Base-by-base conservation (phyloP, 2,888 invertebrate species). In the Dynastes tityus region DNA sequence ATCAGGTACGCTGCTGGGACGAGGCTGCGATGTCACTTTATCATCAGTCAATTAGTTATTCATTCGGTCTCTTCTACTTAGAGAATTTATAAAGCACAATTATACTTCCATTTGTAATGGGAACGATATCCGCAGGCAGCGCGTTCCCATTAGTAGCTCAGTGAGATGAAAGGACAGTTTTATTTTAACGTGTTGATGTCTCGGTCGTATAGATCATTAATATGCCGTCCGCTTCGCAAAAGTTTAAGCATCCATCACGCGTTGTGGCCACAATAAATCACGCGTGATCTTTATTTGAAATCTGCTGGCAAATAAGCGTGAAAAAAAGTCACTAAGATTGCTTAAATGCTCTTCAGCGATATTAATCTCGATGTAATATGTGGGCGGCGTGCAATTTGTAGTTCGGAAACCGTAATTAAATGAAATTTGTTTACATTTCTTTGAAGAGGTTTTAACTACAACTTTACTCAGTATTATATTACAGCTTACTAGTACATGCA, bases 111-210 rank as follows among this genome's bases (percentile, higher is more conserved):
- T 78, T 78, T 78, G 71, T 73, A 71, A 78, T 49, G 78, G 64
- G 71, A 73, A 71, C 63, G 64, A 63, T 78, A 63, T 78, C 51
- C 53, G 61, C 22, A 73, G 61, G 64, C 63, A 64, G 27, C 58
- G 53, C 53, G 64, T 53, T 49, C 64, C 73, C 78, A 73, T 78
- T 78, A 78, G 78, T 55, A 58, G 64, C 55, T 53, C 55, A 29
- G 55, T 51, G 32, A 78, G 78, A 71, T 53, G 73, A 78, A 78
- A 64, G 65, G 71, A 73, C 64, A 76, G 76, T 76, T 76, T 67
- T 58, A 73, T 73, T 73, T 76, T 76, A 76, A 76, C 71, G 71
- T 63, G 77, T 77, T 77, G 77, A 77, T 77, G 77, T 77, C 77
- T 71, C 27, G 16, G 61, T 22, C 63, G 71, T 63, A 63, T 40